phyloP scores from a whole-genome alignment of 2,113 vertebrate species.

The Oryzias woworae region DNA sequence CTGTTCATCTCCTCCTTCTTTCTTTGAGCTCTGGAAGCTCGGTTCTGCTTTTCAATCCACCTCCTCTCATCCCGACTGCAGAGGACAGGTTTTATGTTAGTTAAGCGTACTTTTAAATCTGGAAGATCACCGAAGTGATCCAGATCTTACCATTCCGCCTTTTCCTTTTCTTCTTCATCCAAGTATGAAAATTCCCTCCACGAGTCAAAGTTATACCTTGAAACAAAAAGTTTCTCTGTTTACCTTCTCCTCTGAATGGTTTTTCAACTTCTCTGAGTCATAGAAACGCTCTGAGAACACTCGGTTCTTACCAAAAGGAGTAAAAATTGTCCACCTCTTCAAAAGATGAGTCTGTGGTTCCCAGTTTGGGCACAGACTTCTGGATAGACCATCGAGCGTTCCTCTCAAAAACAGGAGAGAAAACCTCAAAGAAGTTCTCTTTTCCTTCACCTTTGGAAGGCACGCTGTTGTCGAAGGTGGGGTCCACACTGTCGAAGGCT shows the following conservation, averaged over 20 bases:
- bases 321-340: slow-evolving; percentile 98
- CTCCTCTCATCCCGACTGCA: slow-evolving; percentile 93
- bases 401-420: slow-evolving; percentile 89
- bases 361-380: slow-evolving; percentile 89
- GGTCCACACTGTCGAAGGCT: slow-evolving; percentile 98
- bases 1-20: slow-evolving; percentile 99
- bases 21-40: slow-evolving; percentile 89
- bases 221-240: neutral
- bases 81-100: too few species aligned
- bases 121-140: too few species aligned
- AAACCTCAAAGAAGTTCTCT: slow-evolving; percentile 93
- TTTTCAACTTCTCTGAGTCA: too few species aligned
- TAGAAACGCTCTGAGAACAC: rapidly evolving
- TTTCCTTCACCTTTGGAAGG: slow-evolving; percentile 95
- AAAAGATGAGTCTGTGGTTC: slow-evolving; percentile 86
- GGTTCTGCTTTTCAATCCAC: slow-evolving; percentile 99
- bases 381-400: slow-evolving; percentile 96
- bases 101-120: too few species aligned
- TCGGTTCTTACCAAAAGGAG: slow-evolving; percentile 89
- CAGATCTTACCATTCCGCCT: slow-evolving; percentile 91
- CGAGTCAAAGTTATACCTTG: slow-evolving; percentile 98
- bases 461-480: slow-evolving; percentile 92
- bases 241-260: neutral
- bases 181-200: slow-evolving; percentile 99
- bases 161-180: slow-evolving; percentile 99